Evolutionary conservation across 2,113 vertebrate genomes (phyloP), one percentile per base, ranked within the genome.

Genomic region (Psilopsiagon aurifrons): DNA sequence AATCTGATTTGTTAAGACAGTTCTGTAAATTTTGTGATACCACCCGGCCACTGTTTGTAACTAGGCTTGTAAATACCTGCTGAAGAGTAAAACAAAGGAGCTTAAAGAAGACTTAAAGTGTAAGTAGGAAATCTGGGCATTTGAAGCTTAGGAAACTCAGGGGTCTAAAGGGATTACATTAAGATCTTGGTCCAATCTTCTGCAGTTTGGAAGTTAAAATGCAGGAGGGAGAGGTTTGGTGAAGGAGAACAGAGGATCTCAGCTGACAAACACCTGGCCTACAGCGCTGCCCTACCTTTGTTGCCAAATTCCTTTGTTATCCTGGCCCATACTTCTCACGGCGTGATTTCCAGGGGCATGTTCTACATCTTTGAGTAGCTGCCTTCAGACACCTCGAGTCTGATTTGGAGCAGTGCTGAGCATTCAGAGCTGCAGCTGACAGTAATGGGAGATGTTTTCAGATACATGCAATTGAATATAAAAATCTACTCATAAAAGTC

Each of bases 1-100:
- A 91, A 96, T 92, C 60, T 86, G 78, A 89, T 68, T 94, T 93
- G 73, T 79, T 86, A 92, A 77, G 52, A 93, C 76, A 88, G 73
- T 89, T 92, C 91, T 87, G 64, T 71, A 91, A 94, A 88, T 82
- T 82, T 60, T 77, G 74, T 64, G 73, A 79, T 94, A 78, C 62
- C 39, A 79, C 43, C 47, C 66, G 92, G 35, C 57, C 44, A 57
- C 77, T 69, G 83, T 84, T 88, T 90, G 76, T 46, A 86, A 83
- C 43, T 64, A 76, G 51, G 52, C 77, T 92, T 71, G 89, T 92
- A 94, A 89, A 91, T 84, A 84, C 28, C 62, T 91, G 74, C 88
- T 82, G 69, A 13, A 57, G 90, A 92, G 76, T 79, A 89, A 94
- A 94, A 91, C 81, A 92, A 86, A 91, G 57, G 62, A 92, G 86